Conservation (phyloP, 2,797 vertebrate genomes). For the Sparidentex hasta region DNA sequence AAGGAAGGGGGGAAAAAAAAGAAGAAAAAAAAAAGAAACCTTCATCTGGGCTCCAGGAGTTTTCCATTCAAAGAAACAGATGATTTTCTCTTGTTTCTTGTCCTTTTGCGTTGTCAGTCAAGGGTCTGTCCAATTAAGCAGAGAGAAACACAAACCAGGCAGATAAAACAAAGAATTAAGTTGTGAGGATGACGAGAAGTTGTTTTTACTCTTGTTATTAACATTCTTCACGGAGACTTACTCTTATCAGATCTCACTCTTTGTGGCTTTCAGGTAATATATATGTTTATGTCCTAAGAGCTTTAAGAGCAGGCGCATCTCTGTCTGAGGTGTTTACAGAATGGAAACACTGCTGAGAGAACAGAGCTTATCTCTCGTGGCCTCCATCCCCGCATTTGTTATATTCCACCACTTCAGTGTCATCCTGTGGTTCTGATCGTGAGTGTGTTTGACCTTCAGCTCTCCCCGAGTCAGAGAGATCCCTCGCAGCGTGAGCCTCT, state of each 20-base stretch:
- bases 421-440: conserved; percentile 74
- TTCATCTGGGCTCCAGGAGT: conserved; percentile 81
- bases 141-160: conserved; percentile 40
- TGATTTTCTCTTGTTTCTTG: conserved; percentile 66
- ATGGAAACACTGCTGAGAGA: conserved; percentile 33
- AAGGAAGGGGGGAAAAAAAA: conserved; percentile 14
- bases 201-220: conserved; percentile 18
- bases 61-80: conserved; percentile 76
- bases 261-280: neutral
- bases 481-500: conserved; percentile 80
- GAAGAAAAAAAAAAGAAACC: conserved; percentile 58
- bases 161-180: conserved; percentile 31
- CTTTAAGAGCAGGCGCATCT: neutral
- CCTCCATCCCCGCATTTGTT: conserved; percentile 56
- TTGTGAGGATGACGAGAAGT: conserved; percentile 12
- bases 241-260: neutral
- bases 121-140: conserved; percentile 58
- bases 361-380: conserved; percentile 31
- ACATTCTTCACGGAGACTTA: conserved; percentile 10
- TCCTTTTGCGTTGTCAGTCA: conserved; percentile 68
- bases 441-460: conserved; percentile 84
- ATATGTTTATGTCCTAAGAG: neutral
- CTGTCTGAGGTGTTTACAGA: conserved; percentile 36
- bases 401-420: conserved; percentile 64
- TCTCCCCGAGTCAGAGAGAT: conserved; percentile 80